Evolutionary conservation across 2,113 vertebrate species (phyloP).

Genomic region (Saguinus imperator): DNA sequence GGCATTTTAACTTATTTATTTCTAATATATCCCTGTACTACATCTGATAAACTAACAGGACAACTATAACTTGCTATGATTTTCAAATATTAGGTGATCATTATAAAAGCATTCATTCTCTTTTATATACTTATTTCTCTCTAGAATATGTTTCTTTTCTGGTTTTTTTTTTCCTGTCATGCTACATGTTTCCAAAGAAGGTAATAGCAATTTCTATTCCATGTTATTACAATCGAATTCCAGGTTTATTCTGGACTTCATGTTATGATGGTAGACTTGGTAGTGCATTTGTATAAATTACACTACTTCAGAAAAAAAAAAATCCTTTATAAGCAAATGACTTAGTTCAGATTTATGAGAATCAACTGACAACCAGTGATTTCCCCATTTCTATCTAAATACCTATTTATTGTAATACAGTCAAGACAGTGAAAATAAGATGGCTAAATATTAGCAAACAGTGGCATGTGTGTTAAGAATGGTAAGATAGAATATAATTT

Average conservation of each 20-base stretch:
- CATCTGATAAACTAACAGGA: not conserved
- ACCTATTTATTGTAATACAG: not conserved
- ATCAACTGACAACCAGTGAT: not conserved
- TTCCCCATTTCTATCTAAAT: not conserved
- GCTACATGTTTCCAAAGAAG: not conserved
- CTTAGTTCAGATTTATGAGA: not conserved
- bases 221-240: not conserved
- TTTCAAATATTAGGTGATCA: not conserved
- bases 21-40: not conserved
- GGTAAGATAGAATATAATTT: not conserved
- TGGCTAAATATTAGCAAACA: not conserved
- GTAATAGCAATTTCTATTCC: not conserved
- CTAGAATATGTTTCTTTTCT: not conserved
- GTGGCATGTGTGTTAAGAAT: not conserved
- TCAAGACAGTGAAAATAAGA: not conserved
- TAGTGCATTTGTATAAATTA: not conserved
- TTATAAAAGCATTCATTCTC: not conserved
- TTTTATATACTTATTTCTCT: not conserved
- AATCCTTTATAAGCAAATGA: not conserved
- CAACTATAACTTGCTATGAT: not conserved
- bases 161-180: not conserved
- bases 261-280: not conserved
- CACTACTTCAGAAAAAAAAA: not conserved
- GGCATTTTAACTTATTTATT: not conserved
- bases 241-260: not conserved